Base-by-base conservation (phyloP, 2,797 vertebrate genomes). In the Clarias fuscus region DNA sequence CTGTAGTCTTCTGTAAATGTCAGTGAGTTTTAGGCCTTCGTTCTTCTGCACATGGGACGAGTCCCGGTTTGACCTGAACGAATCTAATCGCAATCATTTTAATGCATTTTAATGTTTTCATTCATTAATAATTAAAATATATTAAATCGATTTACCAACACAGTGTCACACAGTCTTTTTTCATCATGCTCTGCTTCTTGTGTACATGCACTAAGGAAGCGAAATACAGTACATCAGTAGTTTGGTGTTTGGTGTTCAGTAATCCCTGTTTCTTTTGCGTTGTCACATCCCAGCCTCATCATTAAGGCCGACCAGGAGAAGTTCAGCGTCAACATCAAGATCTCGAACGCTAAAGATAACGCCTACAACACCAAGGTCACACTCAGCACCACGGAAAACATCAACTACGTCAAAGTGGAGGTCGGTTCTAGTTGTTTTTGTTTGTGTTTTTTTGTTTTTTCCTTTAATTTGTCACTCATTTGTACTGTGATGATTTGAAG, bases 331-430 rank as follows among this genome's bases (percentile, higher is more conserved):
- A 93, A 90, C 75, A 91, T 99, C 83, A 94, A 88, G 0, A 87
- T 98, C 59, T 94, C 64, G 84, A 99, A 99, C 92, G 96, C 93
- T 82, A 94, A 94, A 91, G 98, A 99, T 91, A 98, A 96, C 10
- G 98, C 98, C 0, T 99, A 99, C 92, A 99, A 99, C 90, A 96
- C 98, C 56, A 98, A 96, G 87, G 96, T 97, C 58, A 91, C 91
- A 13, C 91, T 97, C 86, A 95, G 93, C 73, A 96, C 97, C 92
- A 96, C 97, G 17, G 93, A 96, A 68, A 99, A 99, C 93, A 96
- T 99, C 90, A 97, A 99, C 92, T 98, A 96, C 81, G 95, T 96
- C 53, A 97, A 96, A 92, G 96, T 96, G 27, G 97, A 99, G 97
- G 98, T 99, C 93, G 88, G 92, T 80, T 85, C 82, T 59, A 24